Conservation (phyloP, 2,797 vertebrate genomes). For the Pangasius sanitwongsei region DNA sequence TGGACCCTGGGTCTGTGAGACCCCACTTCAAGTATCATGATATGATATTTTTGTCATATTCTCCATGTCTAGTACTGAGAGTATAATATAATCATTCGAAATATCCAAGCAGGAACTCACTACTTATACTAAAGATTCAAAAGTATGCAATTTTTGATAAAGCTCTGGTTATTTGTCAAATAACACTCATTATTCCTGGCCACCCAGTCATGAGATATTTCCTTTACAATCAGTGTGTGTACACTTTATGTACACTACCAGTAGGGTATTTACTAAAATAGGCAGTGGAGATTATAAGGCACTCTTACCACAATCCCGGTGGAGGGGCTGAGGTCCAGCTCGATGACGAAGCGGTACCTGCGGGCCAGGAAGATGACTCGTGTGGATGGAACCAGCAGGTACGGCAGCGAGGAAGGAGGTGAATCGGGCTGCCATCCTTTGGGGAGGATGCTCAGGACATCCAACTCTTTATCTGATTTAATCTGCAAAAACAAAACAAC, state of each 20-base stretch:
- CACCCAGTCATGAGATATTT: not conserved
- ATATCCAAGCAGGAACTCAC: not conserved
- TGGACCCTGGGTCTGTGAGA: not conserved
- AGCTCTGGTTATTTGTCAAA: not conserved
- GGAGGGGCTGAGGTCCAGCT: constrained; percentile 97
- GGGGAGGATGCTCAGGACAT: constrained; percentile 89
- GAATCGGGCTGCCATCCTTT: constrained; percentile 90
- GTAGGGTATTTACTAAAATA: not conserved
- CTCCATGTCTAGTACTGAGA: not conserved
- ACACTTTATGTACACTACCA: not conserved
- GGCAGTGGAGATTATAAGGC: not conserved
- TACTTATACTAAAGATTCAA: not conserved
- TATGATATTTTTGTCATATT: not conserved
- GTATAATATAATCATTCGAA: not conserved
- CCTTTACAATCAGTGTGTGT: not conserved
- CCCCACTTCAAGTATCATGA: not conserved
- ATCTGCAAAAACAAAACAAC: constrained; percentile 66
- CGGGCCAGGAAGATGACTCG: constrained; percentile 92
- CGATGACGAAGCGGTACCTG: constrained; percentile 94
- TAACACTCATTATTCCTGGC: not conserved
- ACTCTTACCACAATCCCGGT: constrained; percentile 93
- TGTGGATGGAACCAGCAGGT: constrained; percentile 88
- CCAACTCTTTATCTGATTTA: constrained; percentile 86
- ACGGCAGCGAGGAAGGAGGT: constrained; percentile 74
- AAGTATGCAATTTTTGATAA: not conserved